Percentiles rank a stretch among this genome's conserved stretches.
Evolutionary conservation across 2,888 invertebrate genomes (phyloP).

Genomic region (Cacoxenus indagator): DNA sequence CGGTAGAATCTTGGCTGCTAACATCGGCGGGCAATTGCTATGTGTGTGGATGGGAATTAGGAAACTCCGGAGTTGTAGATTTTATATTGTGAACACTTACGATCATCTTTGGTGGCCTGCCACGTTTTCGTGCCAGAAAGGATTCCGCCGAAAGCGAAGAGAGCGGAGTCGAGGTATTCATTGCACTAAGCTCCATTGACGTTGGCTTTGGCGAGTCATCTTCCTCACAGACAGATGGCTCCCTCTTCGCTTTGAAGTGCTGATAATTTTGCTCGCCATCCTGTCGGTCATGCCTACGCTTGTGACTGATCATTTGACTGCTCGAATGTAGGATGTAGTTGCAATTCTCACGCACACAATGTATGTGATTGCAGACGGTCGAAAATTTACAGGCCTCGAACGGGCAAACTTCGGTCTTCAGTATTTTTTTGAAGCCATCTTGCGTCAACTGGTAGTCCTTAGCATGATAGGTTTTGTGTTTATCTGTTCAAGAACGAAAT

Average conservation of each 20-base stretch:
- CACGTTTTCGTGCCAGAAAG: conserved; percentile 66
- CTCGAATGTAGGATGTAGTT: conserved; percentile 96
- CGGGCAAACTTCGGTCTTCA: conserved; percentile 95
- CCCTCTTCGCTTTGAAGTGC: conserved; percentile 63
- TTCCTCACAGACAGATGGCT: conserved; percentile 48
- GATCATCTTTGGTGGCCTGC: conserved; percentile 68
- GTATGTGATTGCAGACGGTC: conserved; percentile 96
- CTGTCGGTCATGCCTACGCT: conserved; percentile 95
- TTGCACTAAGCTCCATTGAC: neutral
- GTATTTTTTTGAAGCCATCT: conserved; percentile 98
- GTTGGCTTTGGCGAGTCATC: conserved; percentile 32
- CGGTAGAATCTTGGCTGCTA: conserved; percentile 47
- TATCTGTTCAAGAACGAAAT: conserved; percentile 77
- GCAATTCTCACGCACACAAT: conserved; percentile 95
- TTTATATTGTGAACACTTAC: conserved; percentile 46
- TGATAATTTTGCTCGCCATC: conserved; percentile 81
- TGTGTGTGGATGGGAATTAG: conserved; percentile 23
- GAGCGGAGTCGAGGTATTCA: conserved; percentile 61
- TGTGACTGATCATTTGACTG: conserved; percentile 96
- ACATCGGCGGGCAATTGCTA: conserved; percentile 59
- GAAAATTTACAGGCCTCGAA: conserved; percentile 95
- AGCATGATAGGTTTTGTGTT: conserved; percentile 98
- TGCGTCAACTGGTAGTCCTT: conserved; percentile 95
- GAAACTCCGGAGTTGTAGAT: neutral
- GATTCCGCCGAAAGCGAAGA: conserved; percentile 68